Base-by-base conservation (phyloP, 2,113 vertebrate genomes). In the Crypturellus undulatus region DNA sequence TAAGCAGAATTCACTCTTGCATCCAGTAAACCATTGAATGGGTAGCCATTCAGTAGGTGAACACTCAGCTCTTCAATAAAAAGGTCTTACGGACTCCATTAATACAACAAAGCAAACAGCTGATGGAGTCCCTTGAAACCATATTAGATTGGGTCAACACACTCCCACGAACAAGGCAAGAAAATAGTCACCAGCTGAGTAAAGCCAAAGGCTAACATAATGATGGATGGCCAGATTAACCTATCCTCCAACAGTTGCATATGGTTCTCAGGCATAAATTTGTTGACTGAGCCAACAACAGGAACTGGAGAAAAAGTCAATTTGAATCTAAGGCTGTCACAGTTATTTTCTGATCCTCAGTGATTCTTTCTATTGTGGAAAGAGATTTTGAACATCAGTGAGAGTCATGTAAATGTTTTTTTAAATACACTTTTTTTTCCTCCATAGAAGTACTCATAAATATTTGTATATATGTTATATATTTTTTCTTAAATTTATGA, bases 161-260 rank as follows among this genome's bases (percentile, higher is more conserved):
- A 58, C 51, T 51, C 45, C 93, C 65, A 49, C 78, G 70, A 93
- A 79, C 24, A 84, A 84, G 60, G 70, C 56, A 89, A 92, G 93
- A 84, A 96, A 96, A 96, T 78, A 89, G 82, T 75, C 90, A 92
- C 79, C 90, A 96, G 77, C 82, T 95, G 95, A 97, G 73, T 92
- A 93, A 96, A 96, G 91, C 52, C 75, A 86, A 91, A 20, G 63
- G 47, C 65, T 96, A 92, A 93, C 90, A 93, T 54, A 75, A 77
- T 93, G 96, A 97, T 95, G 91, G 84, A 96, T 93, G 82, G 36
- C 40, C 87, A 90, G 60, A 95, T 54, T 75, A 87, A 82, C 60
- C 65, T 82, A 72, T 82, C 38, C 51, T 58, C n/a, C 87, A 82
- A 91, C 40, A 84, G 67, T 22, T 78, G 73, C 80, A 68, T 56